Conservation (phyloP, 2,888 invertebrate species). For the Aphidoletes aphidimyza region DNA sequence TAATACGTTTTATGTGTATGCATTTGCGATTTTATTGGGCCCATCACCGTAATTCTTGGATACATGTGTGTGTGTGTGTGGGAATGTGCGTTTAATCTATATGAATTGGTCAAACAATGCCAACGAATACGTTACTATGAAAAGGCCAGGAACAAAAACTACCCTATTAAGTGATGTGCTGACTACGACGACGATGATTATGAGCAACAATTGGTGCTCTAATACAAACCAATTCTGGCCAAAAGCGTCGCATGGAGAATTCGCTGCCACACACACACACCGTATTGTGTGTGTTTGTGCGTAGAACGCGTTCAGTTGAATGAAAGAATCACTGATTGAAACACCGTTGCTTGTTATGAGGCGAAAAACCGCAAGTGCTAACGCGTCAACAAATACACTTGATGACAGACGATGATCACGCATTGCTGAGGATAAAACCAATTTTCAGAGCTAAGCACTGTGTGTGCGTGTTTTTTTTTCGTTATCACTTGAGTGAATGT, state of each 20-base stretch:
- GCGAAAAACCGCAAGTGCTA: constrained; percentile 7
- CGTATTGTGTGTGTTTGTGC: too few species aligned
- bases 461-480: neutral
- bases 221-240: too few species aligned
- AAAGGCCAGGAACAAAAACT: constrained; percentile 20
- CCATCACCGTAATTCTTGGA: too few species aligned
- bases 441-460: neutral
- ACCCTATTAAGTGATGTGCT: constrained; percentile 19
- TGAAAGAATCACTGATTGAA: neutral
- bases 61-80: too few species aligned
- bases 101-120: neutral
- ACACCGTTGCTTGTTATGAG: neutral
- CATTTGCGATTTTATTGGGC: too few species aligned
- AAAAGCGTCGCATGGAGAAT: constrained; percentile 34
- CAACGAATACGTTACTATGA: constrained; percentile 1
- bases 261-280: too few species aligned
- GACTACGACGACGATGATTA: neutral
- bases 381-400: constrained; percentile 20
- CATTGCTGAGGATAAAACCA: neutral
- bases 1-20: neutral
- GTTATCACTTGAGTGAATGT: neutral
- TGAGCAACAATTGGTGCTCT: neutral
- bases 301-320: neutral
- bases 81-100: too few species aligned
- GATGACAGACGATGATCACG: constrained; percentile 23